phyloP scores from a whole-genome alignment of 2,888 invertebrate species.

The Dynastes maya region DNA sequence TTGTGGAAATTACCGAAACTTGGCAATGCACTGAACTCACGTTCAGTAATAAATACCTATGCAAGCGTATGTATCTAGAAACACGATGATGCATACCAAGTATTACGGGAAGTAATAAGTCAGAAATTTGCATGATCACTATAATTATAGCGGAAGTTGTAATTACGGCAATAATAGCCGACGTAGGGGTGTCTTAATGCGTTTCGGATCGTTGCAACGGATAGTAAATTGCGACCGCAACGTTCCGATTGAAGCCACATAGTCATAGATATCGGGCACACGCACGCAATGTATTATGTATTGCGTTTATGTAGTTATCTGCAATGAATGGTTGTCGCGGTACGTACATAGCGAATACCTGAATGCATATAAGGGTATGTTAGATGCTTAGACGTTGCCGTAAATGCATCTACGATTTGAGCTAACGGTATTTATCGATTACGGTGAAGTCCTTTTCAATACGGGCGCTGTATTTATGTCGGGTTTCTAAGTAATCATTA shows the following conservation, averaged over 20 bases:
- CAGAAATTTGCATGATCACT: constrained; percentile 44
- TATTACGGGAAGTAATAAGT: constrained; percentile 37
- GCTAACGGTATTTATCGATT: constrained; percentile 7
- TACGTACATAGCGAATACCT: constrained; percentile 1
- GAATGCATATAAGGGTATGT: background rate
- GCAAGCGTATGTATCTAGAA: background rate
- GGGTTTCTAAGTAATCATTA: background rate
- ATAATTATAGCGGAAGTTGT: constrained; percentile 18
- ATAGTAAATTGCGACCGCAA: background rate
- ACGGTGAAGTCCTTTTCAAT: background rate
- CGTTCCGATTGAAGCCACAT: background rate
- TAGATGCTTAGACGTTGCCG: constrained; percentile 6
- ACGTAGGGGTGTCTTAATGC: constrained; percentile 20
- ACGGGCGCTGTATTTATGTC: background rate
- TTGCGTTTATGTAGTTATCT: background rate
- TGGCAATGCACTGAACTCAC: background rate
- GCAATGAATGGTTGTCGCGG: no score
- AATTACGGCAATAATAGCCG: constrained; percentile 22
- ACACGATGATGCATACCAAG: background rate
- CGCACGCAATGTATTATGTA: no score
- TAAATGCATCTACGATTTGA: constrained; percentile 3
- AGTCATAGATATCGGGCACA: no score
- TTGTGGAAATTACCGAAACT: constrained; percentile 6
- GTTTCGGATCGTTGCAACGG: constrained; percentile 14
- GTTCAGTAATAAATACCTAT: background rate